phyloP scores from a whole-genome alignment of 2,113 vertebrate species.

The Daphoenositta chrysoptera region DNA sequence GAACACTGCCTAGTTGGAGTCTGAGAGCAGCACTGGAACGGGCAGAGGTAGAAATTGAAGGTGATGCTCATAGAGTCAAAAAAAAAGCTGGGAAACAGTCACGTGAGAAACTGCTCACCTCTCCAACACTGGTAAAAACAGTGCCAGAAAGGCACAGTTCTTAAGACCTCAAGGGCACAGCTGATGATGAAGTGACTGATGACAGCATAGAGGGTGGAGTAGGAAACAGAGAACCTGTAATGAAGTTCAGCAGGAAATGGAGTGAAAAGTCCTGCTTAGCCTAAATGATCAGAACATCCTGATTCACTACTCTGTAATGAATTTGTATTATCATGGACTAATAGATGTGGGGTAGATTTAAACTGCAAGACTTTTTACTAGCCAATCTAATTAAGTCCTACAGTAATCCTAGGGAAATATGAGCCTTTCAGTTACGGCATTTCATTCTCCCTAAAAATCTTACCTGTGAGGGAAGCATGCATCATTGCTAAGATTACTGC shows the following conservation, averaged over 20 bases:
- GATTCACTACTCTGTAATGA: not conserved
- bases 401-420: not conserved
- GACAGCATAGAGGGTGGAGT: not conserved
- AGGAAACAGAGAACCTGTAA: not conserved
- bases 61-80: accelerated
- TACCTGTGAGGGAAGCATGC: not conserved
- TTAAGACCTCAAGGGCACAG: not conserved
- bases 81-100: not conserved
- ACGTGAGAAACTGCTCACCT: not conserved
- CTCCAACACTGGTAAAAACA: not conserved
- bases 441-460: not conserved
- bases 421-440: not conserved
- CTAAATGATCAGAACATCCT: not conserved
- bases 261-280: not conserved
- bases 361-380: not conserved
- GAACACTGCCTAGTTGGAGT: not conserved
- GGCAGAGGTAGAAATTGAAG: not conserved
- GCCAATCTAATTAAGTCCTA: not conserved
- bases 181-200: not conserved
- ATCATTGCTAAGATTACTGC: not conserved
- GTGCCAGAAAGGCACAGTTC: not conserved
- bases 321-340: not conserved
- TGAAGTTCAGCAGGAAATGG: not conserved
- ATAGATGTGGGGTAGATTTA: not conserved
- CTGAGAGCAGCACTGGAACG: not conserved